phyloP scores from a whole-genome alignment of 2,113 vertebrate genomes.

The Saccopteryx bilineata region DNA sequence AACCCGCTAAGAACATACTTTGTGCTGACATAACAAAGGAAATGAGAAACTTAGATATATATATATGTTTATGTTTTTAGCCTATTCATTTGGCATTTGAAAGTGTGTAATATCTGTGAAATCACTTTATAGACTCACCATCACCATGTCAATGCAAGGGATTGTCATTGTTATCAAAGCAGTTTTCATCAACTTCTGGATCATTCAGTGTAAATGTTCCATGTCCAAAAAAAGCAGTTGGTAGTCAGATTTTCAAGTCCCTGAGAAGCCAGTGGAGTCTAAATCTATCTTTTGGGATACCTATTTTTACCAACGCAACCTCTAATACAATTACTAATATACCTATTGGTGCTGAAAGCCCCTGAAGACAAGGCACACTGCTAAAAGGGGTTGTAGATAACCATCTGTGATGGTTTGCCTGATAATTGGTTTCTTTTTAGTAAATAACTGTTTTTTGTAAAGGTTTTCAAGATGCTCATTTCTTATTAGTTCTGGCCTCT shows the following conservation, averaged over 20 bases:
- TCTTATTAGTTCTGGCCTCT: not conserved
- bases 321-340: not conserved
- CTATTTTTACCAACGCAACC: not conserved
- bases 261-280: not conserved
- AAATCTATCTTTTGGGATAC: not conserved
- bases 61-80: not conserved
- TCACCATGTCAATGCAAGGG: not conserved
- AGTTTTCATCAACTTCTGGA: not conserved
- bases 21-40: not conserved
- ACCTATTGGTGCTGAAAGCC: not conserved
- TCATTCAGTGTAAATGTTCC: not conserved
- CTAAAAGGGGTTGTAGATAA: not conserved
- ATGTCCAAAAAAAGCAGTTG: not conserved
- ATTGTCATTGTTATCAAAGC: not conserved
- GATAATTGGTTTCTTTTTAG: conserved; percentile 37
- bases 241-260: conserved; percentile 25
- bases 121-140: not conserved
- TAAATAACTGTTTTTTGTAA: not conserved
- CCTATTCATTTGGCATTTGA: not conserved
- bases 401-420: not conserved
- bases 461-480: not conserved
- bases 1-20: not conserved
- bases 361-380: not conserved
- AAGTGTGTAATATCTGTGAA: conserved; percentile 21
- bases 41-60: not conserved